Evolutionary conservation across 2,113 vertebrate genomes (phyloP), one percentile per base, ranked within the genome.

Genomic region (Lophotis ruficrista): DNA sequence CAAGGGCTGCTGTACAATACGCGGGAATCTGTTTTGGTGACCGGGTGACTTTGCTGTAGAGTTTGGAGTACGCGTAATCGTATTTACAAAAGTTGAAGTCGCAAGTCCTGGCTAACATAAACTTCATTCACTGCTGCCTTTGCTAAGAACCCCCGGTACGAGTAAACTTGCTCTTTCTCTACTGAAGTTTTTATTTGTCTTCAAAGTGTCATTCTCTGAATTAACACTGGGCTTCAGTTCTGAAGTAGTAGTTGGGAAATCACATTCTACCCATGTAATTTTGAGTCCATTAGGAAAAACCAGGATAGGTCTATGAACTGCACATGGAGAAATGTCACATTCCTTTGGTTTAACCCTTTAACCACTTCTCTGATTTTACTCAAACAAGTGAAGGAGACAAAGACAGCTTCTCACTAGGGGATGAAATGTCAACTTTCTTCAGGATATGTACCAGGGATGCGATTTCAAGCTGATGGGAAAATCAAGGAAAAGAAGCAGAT

Each of bases 291-390:
- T 65, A 96, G 96, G 93, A 96, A 95, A 87, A 87, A 95, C 66
- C 89, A 81, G 93, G 90, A 97, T 95, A 97, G 83, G 95, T 95
- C 94, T 98, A 94, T 90, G 95, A 97, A 95, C 96, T 97, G 94
- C 96, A 96, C 96, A 97, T 97, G 77, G 93, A 97, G 96, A 97
- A 94, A 97, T 98, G 97, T 97, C 98, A 98, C 96, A 96, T 97
- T 98, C 96, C 92, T 96, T 92, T 94, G 80, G 54, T 72, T 98
- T 98, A 98, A 98, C 97, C 96, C 96, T 94, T 95, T 91, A 90
- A 65, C 51, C 65, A 30, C 97, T 66, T 64, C 62, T 27, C 35
- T 69, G 50, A 16, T 73, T 92, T 87, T 15, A 12, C 54, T 62
- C 65, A 30, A 83, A 66, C 58, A 90, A 96, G 75, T 58, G 64